These are phyloP conservation scores for Synanthedon formicaeformis DNA, from an alignment of 2,888 invertebrate genomes.

Conservation along the genomic window DNA sequence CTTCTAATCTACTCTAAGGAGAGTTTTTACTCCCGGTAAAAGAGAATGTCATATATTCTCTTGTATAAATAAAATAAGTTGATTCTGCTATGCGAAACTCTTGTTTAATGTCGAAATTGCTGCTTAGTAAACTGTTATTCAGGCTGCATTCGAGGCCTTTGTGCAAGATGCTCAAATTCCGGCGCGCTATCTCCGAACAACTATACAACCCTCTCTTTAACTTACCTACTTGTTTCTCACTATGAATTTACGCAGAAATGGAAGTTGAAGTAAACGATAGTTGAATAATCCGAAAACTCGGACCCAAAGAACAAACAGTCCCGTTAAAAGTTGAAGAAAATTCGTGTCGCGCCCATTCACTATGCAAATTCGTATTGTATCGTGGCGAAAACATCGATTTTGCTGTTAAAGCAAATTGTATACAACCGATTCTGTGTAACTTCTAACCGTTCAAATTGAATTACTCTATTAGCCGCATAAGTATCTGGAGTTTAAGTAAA, in stretches of 20 bases:
- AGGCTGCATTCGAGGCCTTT: slow-evolving; percentile 33
- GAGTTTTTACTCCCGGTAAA: no score
- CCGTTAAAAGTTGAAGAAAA: slow-evolving; percentile 16
- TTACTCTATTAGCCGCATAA: background rate
- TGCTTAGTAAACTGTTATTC: slow-evolving; percentile 29
- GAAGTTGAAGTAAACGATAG: slow-evolving; percentile 15
- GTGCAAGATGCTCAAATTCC: slow-evolving; percentile 11
- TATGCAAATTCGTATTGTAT: slow-evolving; percentile 21
- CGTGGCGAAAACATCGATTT: background rate
- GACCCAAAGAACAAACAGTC: slow-evolving; percentile 16
- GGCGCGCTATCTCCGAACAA: slow-evolving; percentile 17
- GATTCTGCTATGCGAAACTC: no score
- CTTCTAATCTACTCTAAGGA: no score
- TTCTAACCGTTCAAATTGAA: background rate
- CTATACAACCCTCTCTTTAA: background rate
- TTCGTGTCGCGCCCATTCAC: slow-evolving; percentile 25
- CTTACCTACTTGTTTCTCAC: slow-evolving; percentile 1
- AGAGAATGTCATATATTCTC: no score
- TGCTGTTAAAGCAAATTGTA: background rate
- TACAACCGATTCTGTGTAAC: background rate
- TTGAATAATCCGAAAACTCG: slow-evolving; percentile 3
- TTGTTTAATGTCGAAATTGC: no score
- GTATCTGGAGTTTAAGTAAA: background rate
- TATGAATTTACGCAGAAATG: slow-evolving; percentile 17
- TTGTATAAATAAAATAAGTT: no score